phyloP scores from a whole-genome alignment of 2,888 invertebrate genomes.

The Habrosyne pyritoides region DNA sequence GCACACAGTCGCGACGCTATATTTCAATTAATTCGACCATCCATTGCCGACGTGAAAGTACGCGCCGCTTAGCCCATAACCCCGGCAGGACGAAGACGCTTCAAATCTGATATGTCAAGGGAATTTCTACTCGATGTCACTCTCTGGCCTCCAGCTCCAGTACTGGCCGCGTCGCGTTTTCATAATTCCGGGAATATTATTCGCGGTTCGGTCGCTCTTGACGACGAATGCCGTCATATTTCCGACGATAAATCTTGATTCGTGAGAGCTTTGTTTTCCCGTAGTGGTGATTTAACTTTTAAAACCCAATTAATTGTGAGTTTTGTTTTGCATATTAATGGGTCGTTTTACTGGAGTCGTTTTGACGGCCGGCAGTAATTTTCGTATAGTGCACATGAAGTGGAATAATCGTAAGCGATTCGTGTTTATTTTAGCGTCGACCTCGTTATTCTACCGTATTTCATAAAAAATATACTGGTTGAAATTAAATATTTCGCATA shows the following conservation, averaged over 20 bases:
- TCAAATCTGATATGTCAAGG: constrained; percentile 38
- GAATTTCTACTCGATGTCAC: constrained; percentile 43
- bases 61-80: constrained; percentile 66
- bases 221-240: constrained; percentile 42
- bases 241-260: constrained; percentile 50
- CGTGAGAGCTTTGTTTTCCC: constrained; percentile 44
- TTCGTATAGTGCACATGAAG: constrained; percentile 51
- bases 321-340: constrained; percentile 71
- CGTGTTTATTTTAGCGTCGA: constrained; percentile 51
- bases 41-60: constrained; percentile 69
- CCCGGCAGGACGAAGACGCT: constrained; percentile 40
- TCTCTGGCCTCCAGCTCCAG: constrained; percentile 13
- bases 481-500: constrained; percentile 9
- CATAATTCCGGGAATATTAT: constrained; percentile 27
- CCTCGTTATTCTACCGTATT: constrained; percentile 13
- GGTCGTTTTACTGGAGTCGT: constrained; percentile 44
- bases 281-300: constrained; percentile 56
- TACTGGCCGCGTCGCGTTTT: constrained; percentile 25
- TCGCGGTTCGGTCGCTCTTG: constrained; percentile 29
- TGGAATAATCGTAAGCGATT: constrained; percentile 56
- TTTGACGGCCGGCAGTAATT: constrained; percentile 48
- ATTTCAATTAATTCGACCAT: constrained; percentile 81
- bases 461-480: constrained; percentile 6
- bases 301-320: constrained; percentile 63
- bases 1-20: constrained; percentile 74